Evolutionary conservation across 2,888 invertebrate species (phyloP), one percentile per base, ranked within the genome.

Genomic region (Platypus cylindrus): DNA sequence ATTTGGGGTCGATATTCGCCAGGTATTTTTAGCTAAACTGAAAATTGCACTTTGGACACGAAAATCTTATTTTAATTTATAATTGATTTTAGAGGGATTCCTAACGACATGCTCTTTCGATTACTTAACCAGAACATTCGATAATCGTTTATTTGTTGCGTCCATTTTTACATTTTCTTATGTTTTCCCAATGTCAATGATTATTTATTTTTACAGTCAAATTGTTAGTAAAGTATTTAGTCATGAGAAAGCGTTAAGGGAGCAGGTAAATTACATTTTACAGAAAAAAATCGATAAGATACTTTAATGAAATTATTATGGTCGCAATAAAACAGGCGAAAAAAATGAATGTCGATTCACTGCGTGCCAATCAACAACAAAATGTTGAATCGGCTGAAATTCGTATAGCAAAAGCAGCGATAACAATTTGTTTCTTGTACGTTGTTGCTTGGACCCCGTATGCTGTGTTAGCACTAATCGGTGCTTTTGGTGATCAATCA

Each of bases 371-470:
- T 60, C 75, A 79, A 56, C 68, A 71, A 46, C 67, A 71, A 34
- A 70, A 76, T 24, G 58, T 55, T 23, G 70, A 84, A 45, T 80
- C 84, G 1, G 82, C 84, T 0, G 87, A 87, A 57, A 75, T 87
- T 46, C 68, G 83, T 48, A 87, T 87, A 51, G 86, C 87, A 1
- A 87, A 87, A 54, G 85, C 89, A 7, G 86, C 86, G 2, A 82
- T 90, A 26, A 82, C 87, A 1, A 78, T 87, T 25, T 82, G 87
- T 51, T 89, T 83, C 59, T 63, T 87, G 3, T 87, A 78, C 58
- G 75, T 90, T 13, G 73, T 82, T 2, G 82, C 89, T 0, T 91
- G 91, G 90, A 85, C 85, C 3, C 91, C 91, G 0, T 91, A 91
- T 53, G 89, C 84, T 1, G 74, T 84, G 1, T 74, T 77, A 50